These are phyloP conservation scores for Bicyclus anynana DNA, from an alignment of 1,140 invertebrate genomes.

Conservation along the genomic window DNA sequence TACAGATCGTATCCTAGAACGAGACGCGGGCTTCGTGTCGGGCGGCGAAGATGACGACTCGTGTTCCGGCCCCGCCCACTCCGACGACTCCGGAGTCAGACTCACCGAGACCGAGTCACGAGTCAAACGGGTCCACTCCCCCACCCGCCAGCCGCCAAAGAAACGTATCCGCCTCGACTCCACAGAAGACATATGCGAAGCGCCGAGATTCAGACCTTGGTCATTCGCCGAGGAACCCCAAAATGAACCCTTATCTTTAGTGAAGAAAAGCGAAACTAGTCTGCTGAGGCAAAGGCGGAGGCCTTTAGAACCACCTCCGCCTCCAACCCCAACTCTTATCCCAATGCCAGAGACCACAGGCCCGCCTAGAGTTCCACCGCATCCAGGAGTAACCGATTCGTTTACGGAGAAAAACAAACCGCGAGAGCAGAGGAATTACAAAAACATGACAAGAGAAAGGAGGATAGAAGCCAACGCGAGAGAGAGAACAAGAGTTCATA, in stretches of 20 bases:
- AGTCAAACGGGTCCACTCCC: constrained; percentile 84
- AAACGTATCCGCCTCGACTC: constrained; percentile 80
- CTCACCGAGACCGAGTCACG: constrained; percentile 80
- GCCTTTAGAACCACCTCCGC: constrained; percentile 45
- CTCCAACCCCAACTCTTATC: constrained; percentile 28
- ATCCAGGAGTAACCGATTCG: constrained; percentile 67
- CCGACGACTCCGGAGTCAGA: constrained; percentile 85
- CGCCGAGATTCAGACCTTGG: constrained; percentile 65
- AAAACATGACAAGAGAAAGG: constrained; percentile 95
- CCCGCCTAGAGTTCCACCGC: constrained; percentile 77
- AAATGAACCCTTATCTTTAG: constrained; percentile 51
- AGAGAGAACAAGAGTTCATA: constrained; percentile 94
- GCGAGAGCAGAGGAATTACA: constrained; percentile 91
- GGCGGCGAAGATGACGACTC: constrained; percentile 83
- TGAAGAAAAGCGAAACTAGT: constrained; percentile 57
- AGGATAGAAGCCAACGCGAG: constrained; percentile 95
- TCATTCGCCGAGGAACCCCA: constrained; percentile 71
- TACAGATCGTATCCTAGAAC: constrained; percentile 77
- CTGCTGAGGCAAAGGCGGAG: constrained; percentile 58
- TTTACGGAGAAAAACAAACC: constrained; percentile 57
- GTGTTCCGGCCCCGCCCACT: constrained; percentile 81
- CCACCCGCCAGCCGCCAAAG: constrained; percentile 83
- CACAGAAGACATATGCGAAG: constrained; percentile 53
- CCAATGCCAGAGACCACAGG: constrained; percentile 42
- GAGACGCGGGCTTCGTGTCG: constrained; percentile 85